Evolutionary conservation across 2,797 vertebrate species (phyloP), one percentile per base, ranked within the genome.

Genomic region (Peromyscus nudipes): DNA sequence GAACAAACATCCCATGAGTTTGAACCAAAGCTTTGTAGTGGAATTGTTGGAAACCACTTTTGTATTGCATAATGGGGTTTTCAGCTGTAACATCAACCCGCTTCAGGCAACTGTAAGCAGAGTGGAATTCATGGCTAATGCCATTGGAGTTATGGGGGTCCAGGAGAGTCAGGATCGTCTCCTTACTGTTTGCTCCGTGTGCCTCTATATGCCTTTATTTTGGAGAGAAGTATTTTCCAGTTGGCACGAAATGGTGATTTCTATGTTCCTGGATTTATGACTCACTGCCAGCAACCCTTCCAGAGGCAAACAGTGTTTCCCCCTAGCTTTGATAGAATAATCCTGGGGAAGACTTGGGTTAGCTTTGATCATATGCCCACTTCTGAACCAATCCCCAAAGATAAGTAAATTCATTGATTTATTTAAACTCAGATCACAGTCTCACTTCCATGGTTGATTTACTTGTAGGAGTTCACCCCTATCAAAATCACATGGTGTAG

Each of bases 71-170:
- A 4, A 29, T 55, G 57, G 21, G 86, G 25, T 67, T 91, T 83
- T 57, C 37, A 19, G 55, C 62, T 77, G 60, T 92, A 43, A 81
- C 37, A 83, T 75, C 69, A 71, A 71, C 49, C 1, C 12, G 65
- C 52, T 37, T 88, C 13, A 90, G 94, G 13, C 17, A 84, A 57
- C 62, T 64, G 25, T 89, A 64, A 95, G 34, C 49, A 92, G 94
- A 96, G 25, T 83, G 34, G 19, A 75, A 52, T 43, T 62, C 86
- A 71, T 49, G 16, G 13, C 49, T 76, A 69, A 81, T 71, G 49
- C 57, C 27, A 12, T 75, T 14, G 3, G 81, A 93, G 9, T 49
- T 29, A 8, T 29, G 52, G 29, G 75, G 8, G 2, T 43, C 64
- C 23, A 29, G 52, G 81, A 83, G 43, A 90, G 37, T 23, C 43